Base-by-base conservation (phyloP, 2,797 vertebrate genomes). In the Anguilla obscura region DNA sequence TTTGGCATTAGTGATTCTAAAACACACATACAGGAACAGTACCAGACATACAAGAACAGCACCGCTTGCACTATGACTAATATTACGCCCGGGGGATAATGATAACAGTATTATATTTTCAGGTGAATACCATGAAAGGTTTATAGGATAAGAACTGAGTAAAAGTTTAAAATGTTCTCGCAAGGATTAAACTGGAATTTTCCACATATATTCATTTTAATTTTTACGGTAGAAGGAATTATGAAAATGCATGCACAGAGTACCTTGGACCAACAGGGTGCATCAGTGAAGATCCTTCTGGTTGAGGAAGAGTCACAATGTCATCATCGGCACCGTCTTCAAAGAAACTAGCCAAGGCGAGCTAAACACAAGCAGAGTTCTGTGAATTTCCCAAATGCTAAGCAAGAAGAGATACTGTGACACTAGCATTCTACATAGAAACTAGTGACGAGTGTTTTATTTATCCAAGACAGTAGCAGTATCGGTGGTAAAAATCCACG, bases 241-340 rank as follows among this genome's bases (percentile, higher is more conserved):
- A 48, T 82, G 18, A 48, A 9, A 24, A 82, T 48, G 16, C 18
- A 48, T 36, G 24, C 10, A 48, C 36, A 36, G 7, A 85, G 50
- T 52, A 99, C 98, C 98, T 98, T 88, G 97, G 96, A n/a, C 95
- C 97, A 27, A 97, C 95, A 89, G 97, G 96, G 90, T 98, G 96
- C 86, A 97, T 96, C 58, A 97, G 92, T 0, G 97, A 97, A 56
- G 97, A 97, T 60, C 96, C 93, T 40, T 97, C 93, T 0, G 98
- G 97, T 87, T 97, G 98, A 21, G 98, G 97, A 87, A 99, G 96
- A 0, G 98, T 98, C 92, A 98, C 96, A 50, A 99, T 98, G 92
- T 99, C 98, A 88, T 99, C 98, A 7, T 99, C 98, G 18, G 96
- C 97, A 87, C 98, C 98, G 0, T 99, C 98, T 93, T 99, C 98